Evolutionary conservation across 1,140 invertebrate species (phyloP).

Genomic region (Drosophila subobscura): DNA sequence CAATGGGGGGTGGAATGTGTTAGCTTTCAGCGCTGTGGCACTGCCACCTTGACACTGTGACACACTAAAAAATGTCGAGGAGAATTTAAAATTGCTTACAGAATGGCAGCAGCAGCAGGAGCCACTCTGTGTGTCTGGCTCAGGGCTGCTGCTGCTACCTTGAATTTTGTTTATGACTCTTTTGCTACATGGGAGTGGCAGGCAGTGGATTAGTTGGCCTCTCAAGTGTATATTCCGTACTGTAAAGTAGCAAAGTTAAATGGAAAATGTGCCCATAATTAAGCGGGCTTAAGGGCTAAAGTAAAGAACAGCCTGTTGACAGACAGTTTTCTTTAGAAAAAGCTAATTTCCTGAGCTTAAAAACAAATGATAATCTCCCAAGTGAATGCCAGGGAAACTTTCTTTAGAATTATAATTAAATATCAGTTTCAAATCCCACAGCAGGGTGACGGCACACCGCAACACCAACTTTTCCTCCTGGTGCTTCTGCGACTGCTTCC

Average conservation of each 20-base stretch:
- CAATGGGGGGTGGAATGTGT: constrained; percentile 44
- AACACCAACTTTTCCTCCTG: background rate
- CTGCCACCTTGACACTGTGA: constrained; percentile 73
- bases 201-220: constrained; percentile 1
- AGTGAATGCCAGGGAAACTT: constrained; percentile 34
- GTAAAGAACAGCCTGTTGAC: too few relatives aligned
- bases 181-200: constrained; percentile 14
- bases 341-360: too few relatives aligned
- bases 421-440: constrained; percentile 6
- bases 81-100: constrained; percentile 50
- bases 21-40: constrained; percentile 17
- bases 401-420: constrained; percentile 57
- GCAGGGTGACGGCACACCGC: background rate
- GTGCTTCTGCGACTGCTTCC: constrained; percentile 7
- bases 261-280: constrained; percentile 8
- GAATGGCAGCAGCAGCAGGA: constrained; percentile 22
- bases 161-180: constrained; percentile 53
- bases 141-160: constrained; percentile 63
- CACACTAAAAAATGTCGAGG: constrained; percentile 51
- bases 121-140: constrained; percentile 16
- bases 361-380: constrained; percentile 1
- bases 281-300: background rate
- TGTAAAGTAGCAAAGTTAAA: constrained; percentile 25
- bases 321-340: too few relatives aligned
- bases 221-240: constrained; percentile 3